These are phyloP conservation scores for Choristoneura rosaceana DNA, from an alignment of 2,888 invertebrate species.

Conservation along the genomic window DNA sequence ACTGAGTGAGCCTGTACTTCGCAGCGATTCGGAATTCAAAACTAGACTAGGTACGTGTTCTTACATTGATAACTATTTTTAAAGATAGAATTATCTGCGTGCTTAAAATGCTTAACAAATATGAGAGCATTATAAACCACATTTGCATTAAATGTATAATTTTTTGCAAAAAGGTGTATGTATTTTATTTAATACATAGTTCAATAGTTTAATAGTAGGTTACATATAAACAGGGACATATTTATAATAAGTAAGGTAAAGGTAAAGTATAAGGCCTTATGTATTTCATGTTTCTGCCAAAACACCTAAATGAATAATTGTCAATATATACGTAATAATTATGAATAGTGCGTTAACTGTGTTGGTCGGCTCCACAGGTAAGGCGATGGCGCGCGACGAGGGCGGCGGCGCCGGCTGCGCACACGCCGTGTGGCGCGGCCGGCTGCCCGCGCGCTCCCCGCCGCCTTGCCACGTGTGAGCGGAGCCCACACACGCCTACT, in stretches of 20 bases:
- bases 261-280: too few species aligned
- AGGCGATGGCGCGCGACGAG: slow-evolving; percentile 70
- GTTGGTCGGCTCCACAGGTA: slow-evolving; percentile 61
- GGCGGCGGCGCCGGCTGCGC: slow-evolving; percentile 46
- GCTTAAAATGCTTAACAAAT: neutral
- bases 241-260: too few species aligned
- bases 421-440: slow-evolving; percentile 68
- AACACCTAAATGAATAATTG: too few species aligned
- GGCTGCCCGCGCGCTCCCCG: slow-evolving; percentile 72
- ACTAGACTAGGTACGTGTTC: neutral
- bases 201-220: too few species aligned
- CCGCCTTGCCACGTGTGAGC: slow-evolving; percentile 74
- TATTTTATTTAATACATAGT: too few species aligned
- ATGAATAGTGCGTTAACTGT: neutral
- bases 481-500: slow-evolving; percentile 50
- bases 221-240: too few species aligned
- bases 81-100: neutral
- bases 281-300: too few species aligned
- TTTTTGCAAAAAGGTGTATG: neutral
- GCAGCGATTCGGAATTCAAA: neutral
- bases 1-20: neutral
- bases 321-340: neutral
- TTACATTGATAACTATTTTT: neutral
- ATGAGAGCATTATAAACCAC: neutral
- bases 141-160: neutral